Evolutionary conservation across 2,888 invertebrate genomes (phyloP).

Genomic region (Lepas anatifera): DNA sequence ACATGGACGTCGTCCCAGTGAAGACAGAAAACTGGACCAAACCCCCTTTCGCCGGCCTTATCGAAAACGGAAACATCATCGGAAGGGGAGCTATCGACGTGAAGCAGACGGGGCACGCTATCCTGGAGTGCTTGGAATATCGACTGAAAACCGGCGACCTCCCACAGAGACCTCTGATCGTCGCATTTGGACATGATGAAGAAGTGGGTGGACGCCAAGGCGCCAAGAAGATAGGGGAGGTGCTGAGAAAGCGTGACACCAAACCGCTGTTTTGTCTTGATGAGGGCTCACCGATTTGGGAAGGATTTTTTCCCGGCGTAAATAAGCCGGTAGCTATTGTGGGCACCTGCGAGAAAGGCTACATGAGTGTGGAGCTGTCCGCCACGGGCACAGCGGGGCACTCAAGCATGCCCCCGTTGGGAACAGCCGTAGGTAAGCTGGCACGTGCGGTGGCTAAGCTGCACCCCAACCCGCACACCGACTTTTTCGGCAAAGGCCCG

Average conservation of each 20-base stretch:
- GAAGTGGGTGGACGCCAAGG: constrained; percentile 32
- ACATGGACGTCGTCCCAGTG: constrained; percentile 42
- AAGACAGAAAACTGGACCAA: constrained; percentile 30
- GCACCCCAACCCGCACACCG: constrained; percentile 36
- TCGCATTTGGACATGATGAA: constrained; percentile 43
- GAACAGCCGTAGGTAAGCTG: constrained; percentile 37
- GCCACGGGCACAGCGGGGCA: constrained; percentile 36
- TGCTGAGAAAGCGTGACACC: constrained; percentile 19
- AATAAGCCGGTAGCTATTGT: constrained; percentile 33
- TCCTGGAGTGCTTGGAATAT: constrained; percentile 38
- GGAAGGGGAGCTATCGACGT: constrained; percentile 41
- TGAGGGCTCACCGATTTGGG: constrained; percentile 37
- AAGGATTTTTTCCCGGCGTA: constrained; percentile 34
- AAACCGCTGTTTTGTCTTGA: constrained; percentile 38
- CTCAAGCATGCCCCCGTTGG: constrained; percentile 38
- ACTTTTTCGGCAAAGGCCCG: constrained; percentile 37
- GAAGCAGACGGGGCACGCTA: constrained; percentile 33
- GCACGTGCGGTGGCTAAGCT: constrained; percentile 36
- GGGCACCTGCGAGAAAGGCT: constrained; percentile 26
- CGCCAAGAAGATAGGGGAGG: constrained; percentile 20
- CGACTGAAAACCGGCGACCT: constrained; percentile 32
- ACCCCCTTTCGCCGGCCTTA: constrained; percentile 37
- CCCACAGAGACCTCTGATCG: constrained; percentile 37
- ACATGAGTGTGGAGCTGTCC: constrained; percentile 17
- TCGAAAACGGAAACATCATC: constrained; percentile 35